Evolutionary conservation across 2,797 vertebrate genomes (phyloP).

Genomic region (Sebastes nivosus): DNA sequence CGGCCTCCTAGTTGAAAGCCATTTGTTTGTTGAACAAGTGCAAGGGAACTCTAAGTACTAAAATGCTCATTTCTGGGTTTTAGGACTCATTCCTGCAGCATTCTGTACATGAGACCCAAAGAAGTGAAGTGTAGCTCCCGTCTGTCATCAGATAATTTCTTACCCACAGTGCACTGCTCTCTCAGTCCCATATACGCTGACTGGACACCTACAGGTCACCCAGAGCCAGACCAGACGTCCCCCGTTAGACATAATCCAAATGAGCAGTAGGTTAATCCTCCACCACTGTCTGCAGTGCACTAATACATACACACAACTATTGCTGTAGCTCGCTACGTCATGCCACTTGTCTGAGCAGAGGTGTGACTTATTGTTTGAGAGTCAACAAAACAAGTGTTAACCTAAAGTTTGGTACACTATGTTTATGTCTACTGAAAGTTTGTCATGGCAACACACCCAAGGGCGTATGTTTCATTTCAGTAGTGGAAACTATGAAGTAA

Average conservation of each 20-base stretch:
- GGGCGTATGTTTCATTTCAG: neutral
- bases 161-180: neutral
- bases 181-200: conserved; percentile 52
- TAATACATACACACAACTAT: neutral
- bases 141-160: conserved; percentile 1
- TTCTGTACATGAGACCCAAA: no score
- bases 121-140: neutral
- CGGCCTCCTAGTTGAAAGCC: no score
- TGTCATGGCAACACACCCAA: neutral
- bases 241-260: conserved; percentile 67
- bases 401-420: neutral
- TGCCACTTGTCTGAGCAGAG: neutral
- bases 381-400: neutral
- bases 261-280: conserved; percentile 46
- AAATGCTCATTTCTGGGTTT: no score
- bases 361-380: neutral
- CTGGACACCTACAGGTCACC: conserved; percentile 40
- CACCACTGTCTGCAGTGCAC: conserved; percentile 15
- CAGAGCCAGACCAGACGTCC: conserved; percentile 47
- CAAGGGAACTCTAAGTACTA: no score
- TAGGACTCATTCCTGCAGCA: no score
- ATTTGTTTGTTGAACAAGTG: no score
- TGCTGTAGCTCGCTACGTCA: neutral
- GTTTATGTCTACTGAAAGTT: neutral
- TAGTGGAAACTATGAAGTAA: neutral